Evolutionary conservation across 2,113 vertebrate genomes (phyloP), one percentile per base, ranked within the genome.

Genomic region (Stigmatopora argus): DNA sequence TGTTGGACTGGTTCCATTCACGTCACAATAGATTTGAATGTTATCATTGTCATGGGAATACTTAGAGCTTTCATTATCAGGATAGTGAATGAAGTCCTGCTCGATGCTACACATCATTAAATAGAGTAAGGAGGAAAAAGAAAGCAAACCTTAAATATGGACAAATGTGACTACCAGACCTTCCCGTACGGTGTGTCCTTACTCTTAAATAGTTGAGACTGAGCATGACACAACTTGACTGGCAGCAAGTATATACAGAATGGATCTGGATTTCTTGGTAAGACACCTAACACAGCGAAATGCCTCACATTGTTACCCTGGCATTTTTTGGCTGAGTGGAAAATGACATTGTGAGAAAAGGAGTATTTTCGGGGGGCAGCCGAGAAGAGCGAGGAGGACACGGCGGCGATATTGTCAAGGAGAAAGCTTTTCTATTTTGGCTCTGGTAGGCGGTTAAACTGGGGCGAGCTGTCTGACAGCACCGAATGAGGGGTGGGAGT

Each of bases 361-460:
- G 2, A 21, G 17, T 4, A 55, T 41, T 21, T n/a, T 34, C 57
- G 41, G 62, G 60, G 41, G 7, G 31, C 4, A 31, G 26, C 23
- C 38, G 57, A 10, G 62, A 67, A 63, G 62, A 62, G 23, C 13
- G 23, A 26, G 23, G 53, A 15, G 23, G 53, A 15, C 53, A 55
- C 26, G 53, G 53, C 53, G 23, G 53, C 26, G 51, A 64, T 1
- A 52, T 56, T 57, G 67, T 81, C 65, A 69, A 78, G 71, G 77
- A 78, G 75, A 64, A 61, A 71, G 59, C 67, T 63, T 64, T 78
- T 81, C 83, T 87, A 83, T 84, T 86, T 80, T 75, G 71, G 69
- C 72, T 64, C 5, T 11, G 58, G 53, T 59, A 70, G 66, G 81
- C 35, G 57, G 46, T 61, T 75, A 66, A 82, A 83, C 64, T 74